A percentile compares a stretch with the other conserved stretches of the same genome.
phyloP scores from a whole-genome alignment of 2,113 vertebrate species.

The Panthera tigris region DNA sequence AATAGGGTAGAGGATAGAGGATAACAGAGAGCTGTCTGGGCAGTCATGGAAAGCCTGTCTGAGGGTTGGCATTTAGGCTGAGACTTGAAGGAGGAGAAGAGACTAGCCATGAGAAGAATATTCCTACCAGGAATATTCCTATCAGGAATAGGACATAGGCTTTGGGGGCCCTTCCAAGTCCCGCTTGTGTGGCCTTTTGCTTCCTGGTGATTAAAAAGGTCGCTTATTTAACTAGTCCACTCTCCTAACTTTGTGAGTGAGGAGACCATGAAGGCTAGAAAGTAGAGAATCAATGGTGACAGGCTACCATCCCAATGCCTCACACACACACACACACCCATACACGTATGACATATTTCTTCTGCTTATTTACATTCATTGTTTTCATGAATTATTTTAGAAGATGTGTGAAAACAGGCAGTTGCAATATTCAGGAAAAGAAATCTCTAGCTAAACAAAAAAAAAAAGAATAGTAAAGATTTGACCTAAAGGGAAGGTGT shows the following conservation, averaged over 20 bases:
- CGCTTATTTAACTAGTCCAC: not conserved
- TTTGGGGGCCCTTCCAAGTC: not conserved
- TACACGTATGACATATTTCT: not conserved
- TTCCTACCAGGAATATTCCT: not conserved
- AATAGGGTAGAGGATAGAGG: not conserved
- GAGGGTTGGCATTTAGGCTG: not conserved
- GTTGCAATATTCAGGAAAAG: not conserved
- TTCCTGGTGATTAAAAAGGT: not conserved
- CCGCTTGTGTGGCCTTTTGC: not conserved
- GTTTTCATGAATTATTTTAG: conserved; percentile 1
- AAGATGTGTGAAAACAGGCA: not conserved
- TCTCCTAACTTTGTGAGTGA: not conserved
- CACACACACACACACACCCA: not conserved
- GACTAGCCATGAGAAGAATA: not conserved
- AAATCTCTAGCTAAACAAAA: not conserved
- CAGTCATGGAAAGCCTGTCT: not conserved
- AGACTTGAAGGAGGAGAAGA: not conserved
- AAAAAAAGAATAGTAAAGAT: not conserved
- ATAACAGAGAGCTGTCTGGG: not conserved
- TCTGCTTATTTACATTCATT: not conserved
- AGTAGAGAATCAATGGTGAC: not conserved
- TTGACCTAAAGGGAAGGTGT: not conserved
- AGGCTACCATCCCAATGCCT: not conserved
- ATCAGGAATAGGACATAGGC: not conserved
- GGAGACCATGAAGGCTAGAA: not conserved